Base-by-base conservation (phyloP, 1,140 invertebrate species). In the Calycopis cecrops region DNA sequence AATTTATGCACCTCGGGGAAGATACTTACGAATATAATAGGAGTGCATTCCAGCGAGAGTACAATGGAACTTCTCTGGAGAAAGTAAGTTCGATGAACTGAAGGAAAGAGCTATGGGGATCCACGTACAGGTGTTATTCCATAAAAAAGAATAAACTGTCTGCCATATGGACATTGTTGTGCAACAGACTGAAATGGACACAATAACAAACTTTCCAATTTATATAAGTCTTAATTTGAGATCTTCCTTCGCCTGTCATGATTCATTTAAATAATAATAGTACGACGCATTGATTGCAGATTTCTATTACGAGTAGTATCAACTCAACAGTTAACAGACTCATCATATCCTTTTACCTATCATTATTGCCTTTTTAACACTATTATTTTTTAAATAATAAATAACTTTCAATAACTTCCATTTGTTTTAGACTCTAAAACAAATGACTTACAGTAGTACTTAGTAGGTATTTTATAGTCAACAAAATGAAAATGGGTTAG, bases 61-160 rank as follows among this genome's bases (percentile, higher is more conserved):
- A 82, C 79, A 81, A 80, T 79, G 65, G 70, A 61, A 63, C 55
- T 71, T 60, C 65, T 69, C 67, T 71, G 79, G 83, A 75, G 83
- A 86, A 86, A 86, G 83, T 85, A 68, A 83, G 83, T 85, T 86
- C 83, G 77, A 82, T 84, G 81, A 86, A 83, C 83, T 57, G 79
- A 79, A 81, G 67, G 76, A 84, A 84, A 83, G 35, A 50, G 35
- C 48, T 42, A 53, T 53, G 51, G 51, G 18, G 9, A 40, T 40
- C n/a, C n/a, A n/a, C n/a, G n/a, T n/a, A 11, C 28, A 53, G 21
- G 51, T 40, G 40, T 14, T 50, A 14, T 28, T 53, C 40, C 51
- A 28, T 40, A 53, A 40, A 42, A 42, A 38, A 18, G 40, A 44
- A 53, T 53, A 38, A 52, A 40, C 40, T 38, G 21, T 38, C 21